Base-by-base conservation (phyloP, 2,888 invertebrate genomes). In the Xylota segnis region DNA sequence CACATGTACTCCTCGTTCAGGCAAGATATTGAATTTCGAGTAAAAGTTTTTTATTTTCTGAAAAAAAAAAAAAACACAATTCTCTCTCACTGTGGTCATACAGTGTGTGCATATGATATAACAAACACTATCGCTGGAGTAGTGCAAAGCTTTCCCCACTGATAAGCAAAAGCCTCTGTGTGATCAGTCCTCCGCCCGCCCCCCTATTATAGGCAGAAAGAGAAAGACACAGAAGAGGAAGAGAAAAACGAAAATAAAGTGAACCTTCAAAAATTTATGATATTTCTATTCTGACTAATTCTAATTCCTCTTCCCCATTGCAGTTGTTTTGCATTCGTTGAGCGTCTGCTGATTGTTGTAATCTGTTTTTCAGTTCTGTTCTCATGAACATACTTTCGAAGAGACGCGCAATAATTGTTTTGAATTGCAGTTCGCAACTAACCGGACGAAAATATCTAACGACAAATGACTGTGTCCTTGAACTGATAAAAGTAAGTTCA, bases 231-330 rank as follows among this genome's bases (percentile, higher is more conserved):
- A 43, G 23, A 59, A 68, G 58, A 58, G 12, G 68, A 52, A 29
- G 63, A 34, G 10, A 14, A 14, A 56, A 71, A 37, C 32, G 14
- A 47, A 71, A 83, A 66, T 65, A 56, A 83, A 75, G 12, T 54
- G 18, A 71, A 79, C 84, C 81, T 86, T 81, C 78, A 75, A 70
- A 71, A 70, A 56, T 75, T 81, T 37, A 37, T 37, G 37, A 79
- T 75, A 65, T 71, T 74, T 27, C 54, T 61, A 58, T 59, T 58
- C 71, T 70, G 58, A 75, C 54, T 75, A 71, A 86, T 66, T 81
- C 18, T 16, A 61, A 76, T 81, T 86, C 75, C 76, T 81, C 86
- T 86, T 86, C 81, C 81, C 71, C 72, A 66, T 86, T 82, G 54
- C 54, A 54, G n/a, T 40, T 59, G 47, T 47, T 56, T 78, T 83